Conservation (phyloP, 1,140 invertebrate species). For the Macrobrachium nipponense region DNA sequence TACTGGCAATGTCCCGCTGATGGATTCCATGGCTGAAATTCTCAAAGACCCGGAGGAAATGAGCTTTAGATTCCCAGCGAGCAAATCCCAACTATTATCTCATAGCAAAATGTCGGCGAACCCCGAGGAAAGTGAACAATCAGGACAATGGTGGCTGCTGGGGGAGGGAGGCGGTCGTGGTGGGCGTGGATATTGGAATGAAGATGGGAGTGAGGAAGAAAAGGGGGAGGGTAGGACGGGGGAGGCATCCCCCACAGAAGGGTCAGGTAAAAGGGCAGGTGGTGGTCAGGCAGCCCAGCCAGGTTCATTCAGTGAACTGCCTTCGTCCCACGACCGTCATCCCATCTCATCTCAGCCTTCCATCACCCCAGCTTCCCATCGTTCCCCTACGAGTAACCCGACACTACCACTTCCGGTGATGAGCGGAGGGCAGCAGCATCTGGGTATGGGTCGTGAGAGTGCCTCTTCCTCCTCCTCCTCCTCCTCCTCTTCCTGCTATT, state of each 20-base stretch:
- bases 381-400: conserved; percentile 54
- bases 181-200: too few species aligned
- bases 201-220: neutral
- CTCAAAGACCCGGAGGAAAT: conserved; percentile 36
- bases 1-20: conserved; percentile 34
- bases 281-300: conserved; percentile 48
- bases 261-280: conserved; percentile 39
- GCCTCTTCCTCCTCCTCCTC: conserved; percentile 1
- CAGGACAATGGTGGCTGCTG: conserved; percentile 31
- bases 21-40: conserved; percentile 46
- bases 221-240: conserved; percentile 3
- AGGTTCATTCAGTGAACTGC: conserved; percentile 28
- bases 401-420: conserved; percentile 63
- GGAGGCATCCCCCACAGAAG: conserved; percentile 31
- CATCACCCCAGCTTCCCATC: conserved; percentile 40
- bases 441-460: conserved; percentile 47
- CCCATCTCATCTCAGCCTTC: conserved; percentile 25
- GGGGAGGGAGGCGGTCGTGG: too few species aligned
- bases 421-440: conserved; percentile 43
- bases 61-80: neutral
- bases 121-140: conserved; percentile 42
- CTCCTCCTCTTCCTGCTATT: neutral
- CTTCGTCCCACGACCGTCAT: neutral
- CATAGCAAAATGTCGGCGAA: conserved; percentile 15
- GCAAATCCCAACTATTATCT: neutral